Base-by-base conservation (phyloP, 2,888 invertebrate genomes). In the Brachyopa scutellaris region DNA sequence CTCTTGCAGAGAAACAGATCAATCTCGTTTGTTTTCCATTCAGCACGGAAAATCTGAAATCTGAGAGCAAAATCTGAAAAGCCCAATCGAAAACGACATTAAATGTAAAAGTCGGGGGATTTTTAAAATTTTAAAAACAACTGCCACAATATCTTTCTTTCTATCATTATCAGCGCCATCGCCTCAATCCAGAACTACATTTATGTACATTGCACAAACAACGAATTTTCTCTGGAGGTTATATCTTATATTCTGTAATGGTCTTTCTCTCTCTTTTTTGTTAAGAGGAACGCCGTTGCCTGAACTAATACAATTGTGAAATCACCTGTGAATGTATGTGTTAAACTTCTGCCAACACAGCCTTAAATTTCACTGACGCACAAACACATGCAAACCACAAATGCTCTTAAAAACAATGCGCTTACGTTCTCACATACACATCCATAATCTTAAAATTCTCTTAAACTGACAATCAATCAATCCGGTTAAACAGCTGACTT, bases 381-480 rank as follows among this genome's bases (percentile, higher is more conserved):
- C n/a, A 55, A 15, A 8, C 2, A 11, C n/a, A 26, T 26, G 2
- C 3, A 15, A 38, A 9, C 13, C 15, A 2, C 11, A 4, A 33
- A 23, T 19, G 38, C 55, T 55, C 38, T 55, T 53, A 53, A 36
- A 33, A n/a, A 2, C 3, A 6, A 21, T 29, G 17, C 61, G 31
- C 31, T 61, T 31, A 2, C 13, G 0, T 8, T 23, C 19, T 2
- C 15, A 23, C 8, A 23, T 13, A 11, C 4, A 2, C 11, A n/a
- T 19, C 9, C 8, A 33, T 33, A 0, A 45, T 61, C 61, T 61
- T 61, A 33, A 45, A 61, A 23, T n/a, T 49, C 49, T 38, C 36
- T 23, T 61, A 4, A 0, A n/a, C n/a, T n/a, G n/a, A n/a, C n/a
- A n/a, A n/a, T n/a, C 8, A 17, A 1, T 1, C 2, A 19, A 17